Evolutionary conservation across 2,797 vertebrate genomes (phyloP).

Genomic region (Monodelphis domestica): DNA sequence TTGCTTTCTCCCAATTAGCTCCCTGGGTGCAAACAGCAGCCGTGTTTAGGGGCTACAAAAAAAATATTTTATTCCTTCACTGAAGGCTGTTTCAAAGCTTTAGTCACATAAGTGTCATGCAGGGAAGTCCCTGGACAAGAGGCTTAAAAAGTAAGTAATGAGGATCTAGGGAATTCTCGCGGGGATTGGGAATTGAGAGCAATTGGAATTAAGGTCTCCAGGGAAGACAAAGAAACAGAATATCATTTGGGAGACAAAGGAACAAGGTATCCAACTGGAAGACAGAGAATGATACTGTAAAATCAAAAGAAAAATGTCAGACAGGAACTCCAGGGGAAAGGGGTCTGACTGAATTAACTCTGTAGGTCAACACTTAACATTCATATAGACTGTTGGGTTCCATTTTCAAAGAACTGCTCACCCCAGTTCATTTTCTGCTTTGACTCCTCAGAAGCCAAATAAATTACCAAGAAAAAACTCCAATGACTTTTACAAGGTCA

Average conservation of each 20-base stretch:
- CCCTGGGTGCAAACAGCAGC: slow-evolving; percentile 8
- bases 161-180: slow-evolving; percentile 28
- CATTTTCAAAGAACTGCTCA: slow-evolving; percentile 27
- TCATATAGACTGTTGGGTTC: neutral
- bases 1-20: slow-evolving; percentile 47
- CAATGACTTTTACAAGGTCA: slow-evolving; percentile 22
- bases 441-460: slow-evolving; percentile 21
- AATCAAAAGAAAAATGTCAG: slow-evolving; percentile 7
- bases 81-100: slow-evolving; percentile 42
- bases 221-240: slow-evolving; percentile 14
- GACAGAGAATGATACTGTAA: slow-evolving; percentile 5
- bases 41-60: neutral
- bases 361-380: neutral
- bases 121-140: neutral
- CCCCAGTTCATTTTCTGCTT: slow-evolving; percentile 16
- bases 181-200: neutral
- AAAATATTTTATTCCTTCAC: neutral
- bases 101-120: neutral
- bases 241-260: neutral
- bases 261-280: slow-evolving; percentile 16
- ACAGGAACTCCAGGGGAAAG: slow-evolving; percentile 7
- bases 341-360: neutral
- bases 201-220: slow-evolving; percentile 43
- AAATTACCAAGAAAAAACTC: slow-evolving; percentile 8
- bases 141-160: slow-evolving; percentile 5